Conservation (phyloP, 2,888 invertebrate genomes). For the Leucoptera coffeella region DNA sequence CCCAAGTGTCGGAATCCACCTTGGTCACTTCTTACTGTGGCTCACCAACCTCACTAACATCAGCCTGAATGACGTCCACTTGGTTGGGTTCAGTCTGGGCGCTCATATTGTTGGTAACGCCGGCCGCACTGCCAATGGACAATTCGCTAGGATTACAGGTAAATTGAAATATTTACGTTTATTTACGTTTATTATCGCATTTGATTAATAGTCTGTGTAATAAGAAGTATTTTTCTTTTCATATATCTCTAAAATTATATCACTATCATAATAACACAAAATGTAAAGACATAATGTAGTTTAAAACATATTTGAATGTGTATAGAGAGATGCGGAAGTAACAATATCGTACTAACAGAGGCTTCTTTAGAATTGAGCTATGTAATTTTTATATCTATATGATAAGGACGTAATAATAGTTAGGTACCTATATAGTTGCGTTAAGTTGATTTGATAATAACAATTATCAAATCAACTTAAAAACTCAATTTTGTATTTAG, state of each 20-base stretch:
- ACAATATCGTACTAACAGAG: too few species aligned
- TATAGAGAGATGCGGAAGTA: too few species aligned
- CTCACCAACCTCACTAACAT: slow-evolving; percentile 21
- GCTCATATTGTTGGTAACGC: slow-evolving; percentile 30
- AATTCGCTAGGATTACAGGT: slow-evolving; percentile 24
- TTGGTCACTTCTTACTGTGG: slow-evolving; percentile 25
- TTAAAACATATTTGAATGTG: not conserved
- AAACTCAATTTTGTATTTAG: too few species aligned
- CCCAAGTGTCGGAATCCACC: slow-evolving; percentile 17
- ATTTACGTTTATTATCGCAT: not conserved
- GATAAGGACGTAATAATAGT: too few species aligned
- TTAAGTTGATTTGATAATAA: too few species aligned
- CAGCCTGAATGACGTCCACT: slow-evolving; percentile 25
- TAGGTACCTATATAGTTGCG: too few species aligned
- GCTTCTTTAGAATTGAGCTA: too few species aligned
- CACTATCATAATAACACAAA: too few species aligned
- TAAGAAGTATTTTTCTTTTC: not conserved
- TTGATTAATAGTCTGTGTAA: not conserved
- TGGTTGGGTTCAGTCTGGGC: slow-evolving; percentile 34
- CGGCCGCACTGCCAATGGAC: slow-evolving; percentile 16
- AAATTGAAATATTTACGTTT: slow-evolving; percentile 1
- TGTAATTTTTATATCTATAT: too few species aligned
- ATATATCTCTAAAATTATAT: too few species aligned
- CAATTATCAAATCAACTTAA: too few species aligned
- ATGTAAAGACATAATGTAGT: not conserved